These are phyloP conservation scores for Phylloscopus trochiloides DNA, from an alignment of 2,113 vertebrate species.

Conservation along the genomic window DNA sequence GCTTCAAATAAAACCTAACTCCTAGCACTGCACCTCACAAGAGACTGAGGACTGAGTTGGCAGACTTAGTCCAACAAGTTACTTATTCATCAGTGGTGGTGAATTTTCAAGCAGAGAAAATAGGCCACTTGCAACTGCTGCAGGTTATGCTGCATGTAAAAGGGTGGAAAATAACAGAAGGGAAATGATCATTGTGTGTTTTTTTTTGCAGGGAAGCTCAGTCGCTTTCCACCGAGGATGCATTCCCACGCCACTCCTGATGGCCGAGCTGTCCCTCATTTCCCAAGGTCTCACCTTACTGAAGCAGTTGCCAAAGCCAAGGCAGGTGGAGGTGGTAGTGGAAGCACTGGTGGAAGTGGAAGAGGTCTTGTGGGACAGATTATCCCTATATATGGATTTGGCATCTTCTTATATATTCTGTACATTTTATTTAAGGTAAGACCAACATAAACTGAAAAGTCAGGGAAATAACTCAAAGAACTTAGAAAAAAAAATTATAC, in stretches of 20 bases:
- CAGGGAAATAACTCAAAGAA: not conserved
- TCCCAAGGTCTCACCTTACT: slow-evolving; percentile 77
- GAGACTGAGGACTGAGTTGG: not conserved
- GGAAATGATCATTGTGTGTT: not conserved
- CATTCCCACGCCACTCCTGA: slow-evolving; percentile 67
- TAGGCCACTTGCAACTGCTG: not conserved
- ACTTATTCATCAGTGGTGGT: not conserved
- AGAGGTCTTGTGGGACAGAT: slow-evolving; percentile 88
- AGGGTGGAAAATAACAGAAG: not conserved
- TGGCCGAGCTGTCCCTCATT: slow-evolving; percentile 64
- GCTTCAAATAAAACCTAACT: not conserved
- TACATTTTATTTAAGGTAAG: slow-evolving; percentile 95
- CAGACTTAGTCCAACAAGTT: not conserved
- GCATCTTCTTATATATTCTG: slow-evolving; percentile 92
- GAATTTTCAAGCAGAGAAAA: not conserved
- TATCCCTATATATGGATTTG: slow-evolving; percentile 95
- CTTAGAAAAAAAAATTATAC: rapidly evolving
- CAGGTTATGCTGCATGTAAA: not conserved
- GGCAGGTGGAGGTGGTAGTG: slow-evolving; percentile 58
- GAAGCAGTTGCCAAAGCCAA: slow-evolving; percentile 83
- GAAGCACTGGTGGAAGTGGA: slow-evolving; percentile 65
- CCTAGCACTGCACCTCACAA: not conserved
- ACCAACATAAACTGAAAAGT: not conserved
- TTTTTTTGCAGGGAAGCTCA: slow-evolving; percentile 77
- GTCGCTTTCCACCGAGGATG: slow-evolving; percentile 77